These are phyloP conservation scores for Synanceia verrucosa DNA, from an alignment of 2,797 vertebrate species.

Conservation along the genomic window DNA sequence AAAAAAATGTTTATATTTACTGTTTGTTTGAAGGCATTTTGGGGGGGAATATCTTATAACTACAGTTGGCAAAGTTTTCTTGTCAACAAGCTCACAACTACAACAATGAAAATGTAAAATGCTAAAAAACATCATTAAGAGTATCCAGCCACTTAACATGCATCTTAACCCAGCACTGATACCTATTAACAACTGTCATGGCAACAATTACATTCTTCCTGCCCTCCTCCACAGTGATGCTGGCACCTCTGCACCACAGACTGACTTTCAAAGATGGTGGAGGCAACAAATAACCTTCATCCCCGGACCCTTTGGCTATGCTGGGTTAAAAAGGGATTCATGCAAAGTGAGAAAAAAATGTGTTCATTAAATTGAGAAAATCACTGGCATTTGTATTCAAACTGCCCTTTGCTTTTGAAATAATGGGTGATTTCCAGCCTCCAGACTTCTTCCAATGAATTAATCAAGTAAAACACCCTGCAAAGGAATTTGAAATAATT, in stretches of 20 bases:
- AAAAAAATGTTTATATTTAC: too few species aligned
- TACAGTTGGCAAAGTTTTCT: not conserved
- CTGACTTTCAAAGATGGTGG: not conserved
- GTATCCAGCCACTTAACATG: not conserved
- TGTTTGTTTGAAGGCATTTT: not conserved
- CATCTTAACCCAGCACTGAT: slow-evolving; percentile 23
- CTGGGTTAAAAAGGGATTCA: not conserved
- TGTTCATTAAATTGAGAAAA: slow-evolving; percentile 20
- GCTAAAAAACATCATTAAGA: not conserved
- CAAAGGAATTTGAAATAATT: slow-evolving; percentile 25
- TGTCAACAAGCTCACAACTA: not conserved
- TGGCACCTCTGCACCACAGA: not conserved
- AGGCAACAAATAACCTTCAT: not conserved
- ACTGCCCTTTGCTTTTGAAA: slow-evolving; percentile 33
- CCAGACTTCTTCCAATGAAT: slow-evolving; percentile 29
- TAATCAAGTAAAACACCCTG: slow-evolving; percentile 44
- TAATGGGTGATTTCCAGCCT: slow-evolving; percentile 23
- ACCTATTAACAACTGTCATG: slow-evolving; percentile 27
- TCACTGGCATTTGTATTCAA: not conserved
- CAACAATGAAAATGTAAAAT: not conserved
- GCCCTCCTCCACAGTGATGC: slow-evolving; percentile 12
- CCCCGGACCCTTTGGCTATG: not conserved
- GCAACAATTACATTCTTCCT: slow-evolving; percentile 19
- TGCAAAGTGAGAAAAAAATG: slow-evolving; percentile 5
- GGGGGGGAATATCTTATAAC: not conserved